phyloP scores from a whole-genome alignment of 2,113 vertebrate genomes.

The Phoxinus phoxinus region DNA sequence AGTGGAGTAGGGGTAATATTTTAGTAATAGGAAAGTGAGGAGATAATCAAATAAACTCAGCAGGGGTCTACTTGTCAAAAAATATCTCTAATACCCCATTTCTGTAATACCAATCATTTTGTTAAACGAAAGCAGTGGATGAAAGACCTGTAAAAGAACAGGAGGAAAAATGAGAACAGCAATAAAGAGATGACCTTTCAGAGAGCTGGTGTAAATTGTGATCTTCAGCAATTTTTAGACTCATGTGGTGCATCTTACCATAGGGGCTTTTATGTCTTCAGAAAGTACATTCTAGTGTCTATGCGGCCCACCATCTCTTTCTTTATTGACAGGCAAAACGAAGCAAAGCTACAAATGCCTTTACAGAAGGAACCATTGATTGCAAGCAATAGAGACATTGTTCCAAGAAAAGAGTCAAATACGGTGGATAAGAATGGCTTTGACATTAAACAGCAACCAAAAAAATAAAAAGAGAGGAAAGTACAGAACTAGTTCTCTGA shows the following conservation, averaged over 20 bases:
- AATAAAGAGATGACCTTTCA: slow-evolving; percentile 32
- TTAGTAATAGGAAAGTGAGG: neutral
- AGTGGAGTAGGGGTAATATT: neutral
- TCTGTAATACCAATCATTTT: slow-evolving; percentile 16
- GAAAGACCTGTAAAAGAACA: slow-evolving; percentile 7
- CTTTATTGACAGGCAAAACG: slow-evolving; percentile 5
- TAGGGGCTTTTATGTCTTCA: neutral
- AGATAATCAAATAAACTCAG: slow-evolving; percentile 12
- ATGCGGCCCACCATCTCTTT: slow-evolving; percentile 27
- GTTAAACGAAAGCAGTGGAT: slow-evolving; percentile 20
- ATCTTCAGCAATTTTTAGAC: neutral
- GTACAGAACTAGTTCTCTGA: slow-evolving; percentile 35
- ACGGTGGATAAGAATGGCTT: slow-evolving; percentile 25
- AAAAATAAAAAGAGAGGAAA: slow-evolving; percentile 33
- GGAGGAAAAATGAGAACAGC: neutral
- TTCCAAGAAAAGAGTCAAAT: neutral
- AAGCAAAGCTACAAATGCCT: neutral
- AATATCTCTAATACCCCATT: neutral
- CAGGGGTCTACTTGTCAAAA: neutral
- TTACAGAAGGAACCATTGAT: slow-evolving; percentile 29
- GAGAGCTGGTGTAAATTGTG: slow-evolving; percentile 21
- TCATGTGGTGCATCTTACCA: slow-evolving; percentile 3
- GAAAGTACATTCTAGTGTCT: neutral
- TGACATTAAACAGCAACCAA: slow-evolving; percentile 33
- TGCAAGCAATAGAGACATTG: slow-evolving; percentile 11